These are phyloP conservation scores for Guaruba guarouba DNA, from an alignment of 2,113 vertebrate genomes.

Conservation along the genomic window DNA sequence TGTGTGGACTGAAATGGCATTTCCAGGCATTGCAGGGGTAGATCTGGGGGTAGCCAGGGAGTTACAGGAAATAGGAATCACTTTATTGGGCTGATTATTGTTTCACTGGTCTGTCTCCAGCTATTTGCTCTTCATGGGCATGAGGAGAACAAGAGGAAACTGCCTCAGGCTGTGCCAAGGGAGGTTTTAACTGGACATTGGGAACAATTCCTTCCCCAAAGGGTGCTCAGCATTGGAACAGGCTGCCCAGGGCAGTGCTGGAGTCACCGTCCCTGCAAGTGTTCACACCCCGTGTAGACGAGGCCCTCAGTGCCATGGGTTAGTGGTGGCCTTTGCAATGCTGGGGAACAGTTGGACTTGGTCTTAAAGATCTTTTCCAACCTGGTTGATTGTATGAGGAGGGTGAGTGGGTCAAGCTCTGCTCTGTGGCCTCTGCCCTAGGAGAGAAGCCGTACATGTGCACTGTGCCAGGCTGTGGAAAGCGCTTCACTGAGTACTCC, in stretches of 20 bases:
- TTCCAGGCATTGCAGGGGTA: not conserved
- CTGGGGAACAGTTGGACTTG: not conserved
- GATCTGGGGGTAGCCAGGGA: not conserved
- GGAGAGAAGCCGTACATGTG: slow-evolving; percentile 86
- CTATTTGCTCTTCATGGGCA: not conserved
- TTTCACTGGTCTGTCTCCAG: not conserved
- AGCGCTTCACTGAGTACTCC: slow-evolving; percentile 85
- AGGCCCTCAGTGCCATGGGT: not conserved
- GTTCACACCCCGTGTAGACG: not conserved
- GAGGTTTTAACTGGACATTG: not conserved
- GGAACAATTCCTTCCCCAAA: not conserved
- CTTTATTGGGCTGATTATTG: not conserved
- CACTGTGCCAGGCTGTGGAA: slow-evolving; percentile 82
- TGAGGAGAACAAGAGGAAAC: not conserved
- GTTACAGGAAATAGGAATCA: not conserved
- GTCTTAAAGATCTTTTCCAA: not conserved
- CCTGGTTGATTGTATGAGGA: not conserved
- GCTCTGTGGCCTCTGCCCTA: slow-evolving; percentile 55
- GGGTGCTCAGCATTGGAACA: not conserved
- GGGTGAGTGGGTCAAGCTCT: not conserved
- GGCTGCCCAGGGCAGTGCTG: not conserved
- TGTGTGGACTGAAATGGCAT: not conserved
- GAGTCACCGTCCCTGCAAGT: not conserved
- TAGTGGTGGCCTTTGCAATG: not conserved
- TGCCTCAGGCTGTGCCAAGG: not conserved